Conservation (phyloP, 2,888 invertebrate genomes). For the Hirtodrosophila histrioides region DNA sequence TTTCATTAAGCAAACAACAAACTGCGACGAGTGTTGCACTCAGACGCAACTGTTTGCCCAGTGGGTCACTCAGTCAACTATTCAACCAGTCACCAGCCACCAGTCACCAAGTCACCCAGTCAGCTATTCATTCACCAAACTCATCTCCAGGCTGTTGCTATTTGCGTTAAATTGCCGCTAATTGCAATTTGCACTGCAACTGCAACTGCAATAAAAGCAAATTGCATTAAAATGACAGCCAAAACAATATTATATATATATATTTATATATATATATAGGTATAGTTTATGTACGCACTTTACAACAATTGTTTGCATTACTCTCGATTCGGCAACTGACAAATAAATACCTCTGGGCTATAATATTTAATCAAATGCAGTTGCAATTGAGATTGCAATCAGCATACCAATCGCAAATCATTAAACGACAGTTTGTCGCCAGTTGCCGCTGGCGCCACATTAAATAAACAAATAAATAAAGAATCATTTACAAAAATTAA, state of each 20-base stretch:
- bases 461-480: conserved; percentile 35
- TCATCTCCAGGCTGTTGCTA: conserved; percentile 7
- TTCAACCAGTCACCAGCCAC: conserved; percentile 33
- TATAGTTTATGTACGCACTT: neutral
- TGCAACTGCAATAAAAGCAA: conserved; percentile 33
- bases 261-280: neutral
- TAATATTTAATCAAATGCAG: conserved; percentile 56
- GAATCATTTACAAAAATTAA: no score
- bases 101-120: conserved; percentile 41
- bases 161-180: conserved; percentile 69
- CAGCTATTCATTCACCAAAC: conserved; percentile 4
- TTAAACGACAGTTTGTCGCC: conserved; percentile 53
- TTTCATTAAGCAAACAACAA: conserved; percentile 72
- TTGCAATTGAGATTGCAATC: conserved; percentile 5
- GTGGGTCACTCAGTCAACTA: conserved; percentile 65
- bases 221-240: conserved; percentile 47
- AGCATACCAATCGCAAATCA: conserved; percentile 32
- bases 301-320: conserved; percentile 23
- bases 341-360: conserved; percentile 31
- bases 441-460: conserved; percentile 51
- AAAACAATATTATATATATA: no score
- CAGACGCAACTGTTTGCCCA: conserved; percentile 55
- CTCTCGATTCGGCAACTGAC: conserved; percentile 14
- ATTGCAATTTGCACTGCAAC: conserved; percentile 62
- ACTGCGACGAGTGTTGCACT: conserved; percentile 44